Evolutionary conservation across 2,888 invertebrate species (phyloP).

Genomic region (Pyrgus malvae): DNA sequence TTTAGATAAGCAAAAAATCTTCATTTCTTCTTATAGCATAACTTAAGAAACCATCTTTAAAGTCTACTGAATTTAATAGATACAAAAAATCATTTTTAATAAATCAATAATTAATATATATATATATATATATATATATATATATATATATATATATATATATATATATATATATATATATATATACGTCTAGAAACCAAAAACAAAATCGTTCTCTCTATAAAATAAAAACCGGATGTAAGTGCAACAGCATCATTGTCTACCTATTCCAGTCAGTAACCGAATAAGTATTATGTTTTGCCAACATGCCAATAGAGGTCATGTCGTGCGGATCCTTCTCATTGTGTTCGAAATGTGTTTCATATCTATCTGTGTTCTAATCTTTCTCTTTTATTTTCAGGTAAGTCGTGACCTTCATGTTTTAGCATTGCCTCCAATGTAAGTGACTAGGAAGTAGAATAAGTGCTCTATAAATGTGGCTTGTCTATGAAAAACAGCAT

Average conservation of each 20-base stretch:
- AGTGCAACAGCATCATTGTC: conserved; percentile 2
- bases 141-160: too few relatives aligned
- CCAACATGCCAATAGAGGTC: conserved; percentile 9
- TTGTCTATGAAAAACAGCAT: conserved; percentile 29
- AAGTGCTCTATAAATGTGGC: conserved; percentile 23
- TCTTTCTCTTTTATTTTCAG: conserved; percentile 43
- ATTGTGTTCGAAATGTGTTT: conserved; percentile 17
- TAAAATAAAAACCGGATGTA: neutral
- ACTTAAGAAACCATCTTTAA: too few relatives aligned
- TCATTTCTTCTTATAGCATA: too few relatives aligned
- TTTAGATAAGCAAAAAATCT: too few relatives aligned
- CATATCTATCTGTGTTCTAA: conserved; percentile 12
- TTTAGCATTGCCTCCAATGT: conserved; percentile 36
- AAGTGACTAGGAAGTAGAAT: conserved; percentile 36
- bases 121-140: too few relatives aligned
- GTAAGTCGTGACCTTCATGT: conserved; percentile 45
- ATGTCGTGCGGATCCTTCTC: conserved; percentile 16
- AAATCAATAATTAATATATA: too few relatives aligned
- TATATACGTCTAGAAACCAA: too few relatives aligned
- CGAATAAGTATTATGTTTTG: conserved; percentile 11
- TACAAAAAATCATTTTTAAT: too few relatives aligned
- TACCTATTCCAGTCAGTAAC: neutral
- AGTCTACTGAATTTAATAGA: too few relatives aligned
- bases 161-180: too few relatives aligned
- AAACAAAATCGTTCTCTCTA: too few relatives aligned